Evolutionary conservation across 2,888 invertebrate genomes (phyloP).

Genomic region (Eucera pruinosa): DNA sequence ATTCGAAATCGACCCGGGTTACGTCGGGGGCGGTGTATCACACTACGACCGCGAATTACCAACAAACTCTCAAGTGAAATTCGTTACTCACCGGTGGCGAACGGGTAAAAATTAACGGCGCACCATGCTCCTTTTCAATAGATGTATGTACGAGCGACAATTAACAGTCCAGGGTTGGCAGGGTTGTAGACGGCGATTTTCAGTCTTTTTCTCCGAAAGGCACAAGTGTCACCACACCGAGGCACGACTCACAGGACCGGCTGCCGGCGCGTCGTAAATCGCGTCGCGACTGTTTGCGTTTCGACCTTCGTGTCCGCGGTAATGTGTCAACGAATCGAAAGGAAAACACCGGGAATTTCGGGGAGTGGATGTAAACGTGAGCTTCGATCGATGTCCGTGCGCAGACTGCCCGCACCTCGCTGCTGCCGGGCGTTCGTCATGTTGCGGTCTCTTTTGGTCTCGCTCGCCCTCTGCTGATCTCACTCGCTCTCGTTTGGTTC

Average conservation of each 20-base stretch:
- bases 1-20: not conserved
- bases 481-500: slow-evolving; percentile 53
- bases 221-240: slow-evolving; percentile 69
- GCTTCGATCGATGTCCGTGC: slow-evolving; percentile 80
- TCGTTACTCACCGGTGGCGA: slow-evolving; percentile 38
- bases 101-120: slow-evolving; percentile 15
- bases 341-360: slow-evolving; percentile 67
- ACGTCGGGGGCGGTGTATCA: not conserved
- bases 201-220: slow-evolving; percentile 50
- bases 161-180: slow-evolving; percentile 1
- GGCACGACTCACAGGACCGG: slow-evolving; percentile 44
- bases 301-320: slow-evolving; percentile 20
- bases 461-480: slow-evolving; percentile 49
- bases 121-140: slow-evolving; percentile 20
- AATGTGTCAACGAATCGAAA: slow-evolving; percentile 48
- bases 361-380: slow-evolving; percentile 71
- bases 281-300: not conserved
- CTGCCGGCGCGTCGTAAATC: slow-evolving; percentile 1
- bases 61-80: not conserved
- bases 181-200: slow-evolving; percentile 11
- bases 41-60: not conserved
- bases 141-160: not conserved
- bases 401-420: slow-evolving; percentile 77
- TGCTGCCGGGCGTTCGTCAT: slow-evolving; percentile 71
- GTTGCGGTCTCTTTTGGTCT: slow-evolving; percentile 62